Conservation (phyloP, 92 coral and sea anemone genomes). For the Phenganax stokvisi region DNA sequence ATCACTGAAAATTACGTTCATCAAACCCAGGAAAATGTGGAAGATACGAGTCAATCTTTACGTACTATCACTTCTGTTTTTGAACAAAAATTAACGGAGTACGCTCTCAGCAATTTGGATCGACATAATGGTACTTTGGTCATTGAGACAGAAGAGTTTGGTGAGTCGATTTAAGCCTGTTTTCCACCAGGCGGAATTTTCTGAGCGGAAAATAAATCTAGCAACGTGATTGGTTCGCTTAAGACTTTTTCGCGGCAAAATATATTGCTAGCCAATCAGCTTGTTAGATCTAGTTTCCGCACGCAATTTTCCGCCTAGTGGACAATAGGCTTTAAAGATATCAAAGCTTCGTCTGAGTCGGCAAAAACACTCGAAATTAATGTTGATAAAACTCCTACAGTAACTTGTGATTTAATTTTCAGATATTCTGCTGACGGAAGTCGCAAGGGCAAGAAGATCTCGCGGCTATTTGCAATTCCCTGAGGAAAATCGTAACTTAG, state of each 20-base stretch:
- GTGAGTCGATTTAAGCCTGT: conserved; percentile 1
- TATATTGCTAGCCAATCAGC: no score
- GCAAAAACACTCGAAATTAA: not conserved
- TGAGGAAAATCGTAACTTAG: not conserved
- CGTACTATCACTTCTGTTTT: not conserved
- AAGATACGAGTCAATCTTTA: not conserved
- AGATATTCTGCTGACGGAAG: not conserved
- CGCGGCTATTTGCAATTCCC: not conserved
- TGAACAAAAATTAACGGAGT: conserved; percentile 1
- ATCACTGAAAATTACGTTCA: not conserved
- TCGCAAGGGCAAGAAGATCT: not conserved
- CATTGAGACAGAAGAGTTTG: not conserved
- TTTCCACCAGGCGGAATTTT: no score
- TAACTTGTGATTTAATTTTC: not conserved
- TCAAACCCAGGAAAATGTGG: not conserved
- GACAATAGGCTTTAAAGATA: not conserved
- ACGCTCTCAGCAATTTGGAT: not conserved
- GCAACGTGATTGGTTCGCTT: no score
- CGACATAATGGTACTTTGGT: not conserved
- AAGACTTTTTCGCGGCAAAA: no score
- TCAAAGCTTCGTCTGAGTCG: not conserved
- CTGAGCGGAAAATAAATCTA: no score
- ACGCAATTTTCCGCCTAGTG: no score
- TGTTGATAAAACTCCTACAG: no score
- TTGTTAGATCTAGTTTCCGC: no score